Conservation (phyloP, 2,888 invertebrate species). For the Phalera bucephala region DNA sequence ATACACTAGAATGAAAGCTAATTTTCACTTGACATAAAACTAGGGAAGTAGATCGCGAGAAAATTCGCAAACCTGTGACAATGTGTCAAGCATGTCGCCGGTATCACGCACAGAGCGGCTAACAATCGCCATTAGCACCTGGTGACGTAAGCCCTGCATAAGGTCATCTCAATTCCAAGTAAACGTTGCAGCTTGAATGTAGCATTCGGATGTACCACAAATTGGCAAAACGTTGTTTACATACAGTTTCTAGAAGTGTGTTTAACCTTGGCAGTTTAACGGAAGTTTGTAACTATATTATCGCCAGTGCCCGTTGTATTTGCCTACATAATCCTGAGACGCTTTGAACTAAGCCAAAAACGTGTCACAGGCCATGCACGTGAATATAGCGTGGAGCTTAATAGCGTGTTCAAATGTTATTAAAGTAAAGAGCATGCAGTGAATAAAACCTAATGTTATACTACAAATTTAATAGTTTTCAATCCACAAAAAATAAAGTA, state of each 20-base stretch:
- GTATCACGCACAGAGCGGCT: constrained; percentile 47
- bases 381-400: too few relatives aligned
- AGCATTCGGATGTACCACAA: constrained; percentile 40
- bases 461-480: too few relatives aligned
- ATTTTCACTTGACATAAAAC: constrained; percentile 28
- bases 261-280: constrained; percentile 19
- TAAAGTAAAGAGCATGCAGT: too few relatives aligned
- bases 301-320: too few relatives aligned
- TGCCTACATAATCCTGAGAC: not conserved
- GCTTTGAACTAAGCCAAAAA: too few relatives aligned
- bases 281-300: constrained; percentile 9
- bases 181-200: constrained; percentile 30
- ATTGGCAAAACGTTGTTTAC: constrained; percentile 47
- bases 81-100: constrained; percentile 47
- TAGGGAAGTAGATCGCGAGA: constrained; percentile 50
- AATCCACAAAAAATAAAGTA: too few relatives aligned
- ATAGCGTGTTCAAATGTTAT: too few relatives aligned
- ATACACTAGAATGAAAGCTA: too few relatives aligned
- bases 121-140: constrained; percentile 57
- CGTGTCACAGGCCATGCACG: too few relatives aligned
- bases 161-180: constrained; percentile 45
- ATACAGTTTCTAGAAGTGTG: constrained; percentile 33
- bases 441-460: too few relatives aligned
- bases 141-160: constrained; percentile 43
- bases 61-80: constrained; percentile 55